These are phyloP conservation scores for Macaria liturata DNA, from an alignment of 2,888 invertebrate species.

Conservation along the genomic window DNA sequence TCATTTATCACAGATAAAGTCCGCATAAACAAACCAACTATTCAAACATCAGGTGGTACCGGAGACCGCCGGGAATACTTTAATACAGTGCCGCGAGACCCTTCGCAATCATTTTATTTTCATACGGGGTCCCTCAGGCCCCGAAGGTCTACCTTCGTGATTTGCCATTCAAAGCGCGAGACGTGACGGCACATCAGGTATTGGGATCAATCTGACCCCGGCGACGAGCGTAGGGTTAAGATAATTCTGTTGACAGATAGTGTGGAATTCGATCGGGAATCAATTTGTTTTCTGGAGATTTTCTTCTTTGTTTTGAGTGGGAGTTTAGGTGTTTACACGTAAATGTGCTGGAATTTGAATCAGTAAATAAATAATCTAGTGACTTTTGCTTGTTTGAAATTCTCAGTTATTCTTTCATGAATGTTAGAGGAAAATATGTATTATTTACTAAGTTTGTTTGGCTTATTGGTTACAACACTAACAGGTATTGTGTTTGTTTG, in stretches of 20 bases:
- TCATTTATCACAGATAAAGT: conserved; percentile 63
- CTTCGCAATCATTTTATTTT: conserved; percentile 81
- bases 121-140: conserved; percentile 74
- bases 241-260: conserved; percentile 75
- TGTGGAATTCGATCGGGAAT: conserved; percentile 59
- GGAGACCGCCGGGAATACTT: conserved; percentile 72
- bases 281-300: conserved; percentile 50
- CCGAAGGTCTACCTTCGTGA: conserved; percentile 78
- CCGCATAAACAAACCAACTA: conserved; percentile 60
- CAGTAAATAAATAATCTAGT: too few relatives aligned
- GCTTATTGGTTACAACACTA: too few relatives aligned
- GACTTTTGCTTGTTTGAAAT: too few relatives aligned
- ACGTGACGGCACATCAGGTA: conserved; percentile 73
- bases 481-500: too few relatives aligned
- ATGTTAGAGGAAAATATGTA: too few relatives aligned
- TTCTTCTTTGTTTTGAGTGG: conserved; percentile 20
- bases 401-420: too few relatives aligned
- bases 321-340: background rate
- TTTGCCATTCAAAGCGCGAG: conserved; percentile 77
- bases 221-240: conserved; percentile 57
- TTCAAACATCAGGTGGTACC: conserved; percentile 74
- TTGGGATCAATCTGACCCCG: conserved; percentile 54
- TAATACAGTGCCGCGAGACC: conserved; percentile 70
- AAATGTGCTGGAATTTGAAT: too few relatives aligned
- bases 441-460: too few relatives aligned